Evolutionary conservation across 2,113 vertebrate genomes (phyloP).

Genomic region (Heptranchias perlo): DNA sequence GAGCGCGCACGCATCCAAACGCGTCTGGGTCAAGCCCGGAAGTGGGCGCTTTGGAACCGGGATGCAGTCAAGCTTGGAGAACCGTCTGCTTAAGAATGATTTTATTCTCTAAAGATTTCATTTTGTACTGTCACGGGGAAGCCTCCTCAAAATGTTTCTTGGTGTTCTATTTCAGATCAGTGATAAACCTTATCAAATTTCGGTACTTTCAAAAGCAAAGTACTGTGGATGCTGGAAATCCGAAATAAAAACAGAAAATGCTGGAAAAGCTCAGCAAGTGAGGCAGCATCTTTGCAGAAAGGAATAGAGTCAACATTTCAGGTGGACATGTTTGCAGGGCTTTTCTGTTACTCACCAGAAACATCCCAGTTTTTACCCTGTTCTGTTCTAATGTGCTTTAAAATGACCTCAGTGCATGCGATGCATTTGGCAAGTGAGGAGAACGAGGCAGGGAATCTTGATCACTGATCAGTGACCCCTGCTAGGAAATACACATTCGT

Average conservation of each 20-base stretch:
- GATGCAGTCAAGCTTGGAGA: background rate
- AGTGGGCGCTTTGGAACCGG: no score
- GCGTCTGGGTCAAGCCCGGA: no score
- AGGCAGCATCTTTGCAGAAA: no score
- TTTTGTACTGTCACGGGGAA: background rate
- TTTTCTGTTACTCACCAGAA: background rate
- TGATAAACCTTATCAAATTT: background rate
- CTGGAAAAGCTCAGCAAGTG: no score
- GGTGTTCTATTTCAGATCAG: background rate
- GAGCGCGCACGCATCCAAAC: no score
- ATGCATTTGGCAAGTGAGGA: background rate
- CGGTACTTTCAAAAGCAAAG: background rate
- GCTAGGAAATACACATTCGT: background rate
- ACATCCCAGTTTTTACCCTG: background rate
- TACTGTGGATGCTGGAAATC: no score
- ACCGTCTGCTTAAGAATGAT: background rate
- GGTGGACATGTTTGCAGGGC: background rate
- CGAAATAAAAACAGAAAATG: no score
- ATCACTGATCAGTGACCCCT: background rate
- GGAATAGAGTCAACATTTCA: no score
- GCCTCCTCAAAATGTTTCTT: background rate
- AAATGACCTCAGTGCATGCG: background rate
- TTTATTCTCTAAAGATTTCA: background rate
- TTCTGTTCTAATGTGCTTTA: background rate
- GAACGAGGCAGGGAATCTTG: background rate